Percentiles rank a stretch among this genome's conserved stretches.
These are phyloP conservation scores for zebrafish (Danio rerio) DNA, from an alignment of 2,113 vertebrate species.

Conservation along the genomic window GRCz12tu NC_133199.1:23224001-23224500, in stretches of 20 bases:
- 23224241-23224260: conserved; percentile 37
- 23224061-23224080: no score
- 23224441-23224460: conserved; percentile 30
- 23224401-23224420: conserved; percentile 13
- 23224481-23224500: conserved; percentile 25
- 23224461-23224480: conserved; percentile 39
- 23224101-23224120: conserved; percentile 56
- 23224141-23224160: conserved; percentile 59
- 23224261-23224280: conserved; percentile 64
- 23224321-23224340: conserved; percentile 31
- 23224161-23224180: conserved; percentile 41
- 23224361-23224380: conserved; percentile 25
- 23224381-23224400: conserved; percentile 13
- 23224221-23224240: no score
- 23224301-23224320: conserved; percentile 44
- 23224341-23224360: conserved; percentile 7
- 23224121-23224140: conserved; percentile 58
- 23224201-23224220: no score
- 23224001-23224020: no score
- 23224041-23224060: no score
- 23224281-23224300: conserved; percentile 61
- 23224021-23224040: no score
- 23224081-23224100: not conserved
- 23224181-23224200: conserved; percentile 16
- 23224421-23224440: not conserved